Base-by-base conservation (phyloP, 2,888 invertebrate genomes). In the Dichetophora obliterata region DNA sequence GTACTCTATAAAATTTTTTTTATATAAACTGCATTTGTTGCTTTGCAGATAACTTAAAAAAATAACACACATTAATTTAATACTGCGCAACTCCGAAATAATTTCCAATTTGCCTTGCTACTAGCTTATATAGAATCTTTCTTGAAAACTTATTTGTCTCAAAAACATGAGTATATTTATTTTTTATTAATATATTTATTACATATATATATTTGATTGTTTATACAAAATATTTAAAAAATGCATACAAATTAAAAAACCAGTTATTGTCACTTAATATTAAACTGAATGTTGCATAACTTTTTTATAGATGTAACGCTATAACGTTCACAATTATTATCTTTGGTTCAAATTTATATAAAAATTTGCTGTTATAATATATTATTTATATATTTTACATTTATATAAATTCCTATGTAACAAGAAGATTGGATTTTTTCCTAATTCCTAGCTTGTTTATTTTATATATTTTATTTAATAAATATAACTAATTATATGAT, bases 341-440 rank as follows among this genome's bases (percentile, higher is more conserved):
- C 63, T 63, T 63, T 63, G 63, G 63, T 63, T 34, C 63, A 63
- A 31, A 34, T 63, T 63, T 27, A 63, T 31, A 5, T 9, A 54
- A 16, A 63, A 16, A 54, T 19, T 54, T 54, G 19, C 19, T 54
- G 19, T 54, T 54, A 3, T n/a, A n/a, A n/a, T n/a, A n/a, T n/a
- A n/a, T n/a, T n/a, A n/a, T n/a, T n/a, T n/a, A n/a, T n/a, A 54
- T 54, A 1, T n/a, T 52, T 19, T 54, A 22, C n/a, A 22, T n/a
- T 19, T 14, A 54, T 54, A 54, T 54, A 54, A 22, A 22, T 59
- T 24, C 19, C 22, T 59, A 24, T 59, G 22, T 22, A 24, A 59
- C 27, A 59, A 24, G 22, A 19, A 9, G 22, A 11, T 11, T 22
- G 27, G 24, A 59, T 24, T 59, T 24, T 59, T 59, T 5, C 22